Evolutionary conservation across 2,113 vertebrate species (phyloP), one percentile per base, ranked within the genome.

Genomic region (Ceyx margarethae): DNA sequence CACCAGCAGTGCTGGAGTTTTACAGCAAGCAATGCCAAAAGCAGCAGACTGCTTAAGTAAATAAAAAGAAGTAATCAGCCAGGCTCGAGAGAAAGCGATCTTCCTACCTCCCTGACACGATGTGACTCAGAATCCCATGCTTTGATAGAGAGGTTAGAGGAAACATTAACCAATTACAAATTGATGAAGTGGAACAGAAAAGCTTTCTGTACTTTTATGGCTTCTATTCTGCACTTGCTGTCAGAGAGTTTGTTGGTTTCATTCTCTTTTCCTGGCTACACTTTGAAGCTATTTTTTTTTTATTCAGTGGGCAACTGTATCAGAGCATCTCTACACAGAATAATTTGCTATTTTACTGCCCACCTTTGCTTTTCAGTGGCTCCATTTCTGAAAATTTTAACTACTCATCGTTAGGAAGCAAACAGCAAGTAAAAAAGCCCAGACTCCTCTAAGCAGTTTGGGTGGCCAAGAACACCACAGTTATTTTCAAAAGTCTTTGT

Each of bases 401-500:
- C 46, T 78, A 35, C 2, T 9, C 51, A 82, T 37, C 89, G 43
- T 31, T 40, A 80, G 67, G 72, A 93, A 94, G 75, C 66, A 85
- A 94, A 81, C 46, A 75, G 66, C 66, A 81, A 85, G 28, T 85
- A 46, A 53, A 42, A 57, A 83, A 85, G n/a, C 15, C 67, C 64
- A 69, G 84, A 54, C 29, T 65, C 73, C 68, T 75, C 67, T 29
- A 40, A 54, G 46, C 56, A 56, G 53, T 94, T 83, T 89, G 85
- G 81, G 91, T 95, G 87, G 94, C 89, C 87, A 87, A 89, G 51
- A 60, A 85, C 85, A 94, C 72, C 51, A 60, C 31, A 69, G 64
- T 80, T 87, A 64, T 76, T 95, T 95, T 89, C 74, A 10, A 60
- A 91, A 91, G 72, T 48, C 91, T 96, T 91, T 95, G 89, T 90